Percentiles rank a stretch among this genome's conserved stretches.
phyloP scores from a whole-genome alignment of 2,113 vertebrate genomes.

The Sinocyclocheilus grahami region DNA sequence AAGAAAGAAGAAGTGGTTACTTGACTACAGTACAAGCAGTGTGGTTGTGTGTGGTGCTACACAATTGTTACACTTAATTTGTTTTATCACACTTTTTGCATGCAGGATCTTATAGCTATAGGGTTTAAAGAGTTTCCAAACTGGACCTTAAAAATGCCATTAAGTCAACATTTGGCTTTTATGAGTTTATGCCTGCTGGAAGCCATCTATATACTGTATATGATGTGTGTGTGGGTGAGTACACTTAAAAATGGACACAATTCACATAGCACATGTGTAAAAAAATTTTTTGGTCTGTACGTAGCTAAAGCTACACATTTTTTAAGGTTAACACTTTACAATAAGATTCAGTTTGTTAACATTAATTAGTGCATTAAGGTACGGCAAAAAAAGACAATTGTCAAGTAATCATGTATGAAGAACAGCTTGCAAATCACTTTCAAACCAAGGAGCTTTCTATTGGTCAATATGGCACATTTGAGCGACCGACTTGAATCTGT shows the following conservation, averaged over 20 bases:
- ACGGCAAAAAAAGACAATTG: too few relatives aligned
- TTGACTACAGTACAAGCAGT: conserved; percentile 55
- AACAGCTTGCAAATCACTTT: background rate
- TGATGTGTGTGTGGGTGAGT: background rate
- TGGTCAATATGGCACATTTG: background rate
- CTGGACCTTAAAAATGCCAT: background rate
- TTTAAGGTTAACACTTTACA: background rate
- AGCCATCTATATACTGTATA: background rate
- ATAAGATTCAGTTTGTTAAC: background rate
- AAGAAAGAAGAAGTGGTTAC: conserved; percentile 54
- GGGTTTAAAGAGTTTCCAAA: background rate
- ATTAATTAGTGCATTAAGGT: background rate
- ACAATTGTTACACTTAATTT: conserved; percentile 37
- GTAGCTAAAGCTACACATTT: background rate
- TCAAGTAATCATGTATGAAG: background rate
- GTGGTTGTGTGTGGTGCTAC: conserved; percentile 41
- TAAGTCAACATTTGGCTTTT: background rate
- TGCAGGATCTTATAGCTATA: background rate
- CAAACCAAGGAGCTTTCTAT: background rate
- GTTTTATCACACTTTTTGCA: background rate
- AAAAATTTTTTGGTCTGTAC: background rate
- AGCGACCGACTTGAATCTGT: background rate
- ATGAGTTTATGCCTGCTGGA: background rate
- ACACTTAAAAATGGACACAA: background rate
- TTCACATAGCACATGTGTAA: background rate